Conservation (phyloP, 2,888 invertebrate species). For the Lithophane socia region DNA sequence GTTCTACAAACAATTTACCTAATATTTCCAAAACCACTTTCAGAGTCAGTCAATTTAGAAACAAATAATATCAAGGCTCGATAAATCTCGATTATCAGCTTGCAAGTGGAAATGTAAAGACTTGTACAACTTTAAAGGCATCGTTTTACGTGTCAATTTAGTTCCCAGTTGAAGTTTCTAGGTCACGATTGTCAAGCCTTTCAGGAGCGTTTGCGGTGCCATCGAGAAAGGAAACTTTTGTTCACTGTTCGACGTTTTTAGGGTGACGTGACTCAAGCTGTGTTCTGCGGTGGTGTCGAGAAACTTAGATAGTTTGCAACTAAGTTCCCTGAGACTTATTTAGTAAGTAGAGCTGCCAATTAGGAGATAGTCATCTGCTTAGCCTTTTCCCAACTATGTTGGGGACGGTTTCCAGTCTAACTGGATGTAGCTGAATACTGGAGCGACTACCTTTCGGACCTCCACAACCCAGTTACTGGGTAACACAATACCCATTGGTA, state of each 20-base stretch:
- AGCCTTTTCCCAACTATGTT: too few relatives aligned
- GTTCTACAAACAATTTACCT: background rate
- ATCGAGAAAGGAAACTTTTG: conserved; percentile 39
- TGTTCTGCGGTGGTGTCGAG: conserved; percentile 3
- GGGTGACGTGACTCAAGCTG: conserved; percentile 7
- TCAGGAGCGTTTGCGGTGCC: conserved; percentile 20
- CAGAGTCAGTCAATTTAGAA: background rate
- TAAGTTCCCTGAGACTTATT: conserved; percentile 21
- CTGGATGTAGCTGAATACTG: too few relatives aligned
- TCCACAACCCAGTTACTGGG: too few relatives aligned
- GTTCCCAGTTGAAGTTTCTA: conserved; percentile 34
- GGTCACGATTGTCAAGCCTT: conserved; percentile 39
- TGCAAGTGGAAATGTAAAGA: conserved; percentile 11
- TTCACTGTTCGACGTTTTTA: conserved; percentile 34
- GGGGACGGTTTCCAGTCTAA: too few relatives aligned
- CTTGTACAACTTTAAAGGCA: conserved; percentile 8
- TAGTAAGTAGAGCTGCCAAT: conserved; percentile 7
- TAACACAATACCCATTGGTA: too few relatives aligned
- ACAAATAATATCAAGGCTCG: background rate
- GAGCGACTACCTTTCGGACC: too few relatives aligned
- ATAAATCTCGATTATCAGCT: background rate
- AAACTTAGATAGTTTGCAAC: conserved; percentile 28
- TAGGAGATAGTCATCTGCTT: background rate
- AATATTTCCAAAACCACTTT: background rate
- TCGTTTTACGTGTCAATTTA: conserved; percentile 24